Conservation (phyloP, 1,140 invertebrate genomes). For the Pseudomyrmex sp. region DNA sequence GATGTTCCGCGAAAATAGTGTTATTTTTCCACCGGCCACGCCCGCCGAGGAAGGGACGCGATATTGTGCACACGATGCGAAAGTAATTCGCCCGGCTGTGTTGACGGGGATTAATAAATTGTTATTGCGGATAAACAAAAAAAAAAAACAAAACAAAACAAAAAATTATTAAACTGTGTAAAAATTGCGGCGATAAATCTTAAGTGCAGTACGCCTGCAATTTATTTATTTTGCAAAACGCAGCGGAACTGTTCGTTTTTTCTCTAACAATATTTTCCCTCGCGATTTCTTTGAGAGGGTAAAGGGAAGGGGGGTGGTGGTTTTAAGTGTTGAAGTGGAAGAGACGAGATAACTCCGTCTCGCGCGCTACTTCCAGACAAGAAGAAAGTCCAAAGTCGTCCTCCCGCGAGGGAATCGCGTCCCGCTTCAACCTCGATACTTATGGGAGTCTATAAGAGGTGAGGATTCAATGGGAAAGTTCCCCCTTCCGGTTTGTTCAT, state of each 20-base stretch:
- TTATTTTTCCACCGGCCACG: constrained; percentile 34
- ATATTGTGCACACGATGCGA: too few relatives aligned
- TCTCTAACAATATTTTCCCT: neutral
- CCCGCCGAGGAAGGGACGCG: neutral
- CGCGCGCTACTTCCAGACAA: constrained; percentile 17
- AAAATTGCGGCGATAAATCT: too few relatives aligned
- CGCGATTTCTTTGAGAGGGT: constrained; percentile 7
- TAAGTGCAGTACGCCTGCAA: too few relatives aligned
- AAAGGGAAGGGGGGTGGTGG: too few relatives aligned
- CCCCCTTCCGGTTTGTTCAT: constrained; percentile 52
- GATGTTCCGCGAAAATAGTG: constrained; percentile 17
- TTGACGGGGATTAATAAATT: neutral
- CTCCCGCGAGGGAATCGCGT: constrained; percentile 40
- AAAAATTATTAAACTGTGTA: neutral
- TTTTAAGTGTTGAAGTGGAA: constrained; percentile 10
- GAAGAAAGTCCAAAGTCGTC: constrained; percentile 48
- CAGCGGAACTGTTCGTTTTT: neutral
- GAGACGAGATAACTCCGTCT: constrained; percentile 28
- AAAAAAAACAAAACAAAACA: neutral
- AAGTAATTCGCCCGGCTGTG: too few relatives aligned
- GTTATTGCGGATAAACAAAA: neutral
- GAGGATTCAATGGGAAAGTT: constrained; percentile 69
- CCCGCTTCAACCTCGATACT: constrained; percentile 48
- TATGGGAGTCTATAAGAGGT: constrained; percentile 64
- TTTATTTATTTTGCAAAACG: neutral